These are phyloP conservation scores for Engystomops pustulosus DNA, from an alignment of 2,113 vertebrate genomes.

Conservation along the genomic window DNA sequence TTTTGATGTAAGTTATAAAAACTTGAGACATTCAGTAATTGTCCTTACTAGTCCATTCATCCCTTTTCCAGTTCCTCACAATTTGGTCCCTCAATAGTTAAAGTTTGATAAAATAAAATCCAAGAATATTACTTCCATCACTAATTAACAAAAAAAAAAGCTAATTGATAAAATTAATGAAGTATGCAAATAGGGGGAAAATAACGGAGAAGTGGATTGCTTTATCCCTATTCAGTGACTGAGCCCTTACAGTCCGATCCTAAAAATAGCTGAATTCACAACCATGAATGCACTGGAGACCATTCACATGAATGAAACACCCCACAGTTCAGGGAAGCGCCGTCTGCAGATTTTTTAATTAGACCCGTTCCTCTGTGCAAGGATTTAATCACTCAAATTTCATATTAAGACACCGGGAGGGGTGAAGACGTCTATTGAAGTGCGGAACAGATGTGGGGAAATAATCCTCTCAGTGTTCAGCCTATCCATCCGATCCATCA, in stretches of 20 bases:
- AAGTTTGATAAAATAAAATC: too few species aligned
- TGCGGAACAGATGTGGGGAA: slow-evolving; percentile 45
- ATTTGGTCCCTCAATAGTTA: too few species aligned
- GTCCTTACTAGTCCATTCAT: too few species aligned
- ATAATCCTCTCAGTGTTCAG: slow-evolving; percentile 45
- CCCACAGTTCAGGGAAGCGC: slow-evolving; percentile 3
- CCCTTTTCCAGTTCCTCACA: too few species aligned
- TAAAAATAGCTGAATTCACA: slow-evolving; percentile 33
- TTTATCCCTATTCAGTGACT: slow-evolving; percentile 26
- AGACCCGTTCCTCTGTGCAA: slow-evolving; percentile 11
- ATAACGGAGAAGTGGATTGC: slow-evolving; percentile 1
- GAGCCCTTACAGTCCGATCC: background rate
- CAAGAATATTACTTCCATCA: too few species aligned
- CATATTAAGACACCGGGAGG: slow-evolving; percentile 4
- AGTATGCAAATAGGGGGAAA: background rate
- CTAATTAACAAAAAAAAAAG: too few species aligned
- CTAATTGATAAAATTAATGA: background rate
- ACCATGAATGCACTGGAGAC: slow-evolving; percentile 14
- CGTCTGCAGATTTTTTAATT: slow-evolving; percentile 35
- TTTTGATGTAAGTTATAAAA: too few species aligned
- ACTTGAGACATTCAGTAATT: too few species aligned
- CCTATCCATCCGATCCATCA: background rate
- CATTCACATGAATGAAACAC: slow-evolving; percentile 41
- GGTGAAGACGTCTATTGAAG: slow-evolving; percentile 32
- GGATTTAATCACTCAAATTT: slow-evolving; percentile 33